Percentiles rank a stretch among this genome's conserved stretches.
Conservation (phyloP, 2,888 invertebrate species). For the Macroteleia sp. region DNA sequence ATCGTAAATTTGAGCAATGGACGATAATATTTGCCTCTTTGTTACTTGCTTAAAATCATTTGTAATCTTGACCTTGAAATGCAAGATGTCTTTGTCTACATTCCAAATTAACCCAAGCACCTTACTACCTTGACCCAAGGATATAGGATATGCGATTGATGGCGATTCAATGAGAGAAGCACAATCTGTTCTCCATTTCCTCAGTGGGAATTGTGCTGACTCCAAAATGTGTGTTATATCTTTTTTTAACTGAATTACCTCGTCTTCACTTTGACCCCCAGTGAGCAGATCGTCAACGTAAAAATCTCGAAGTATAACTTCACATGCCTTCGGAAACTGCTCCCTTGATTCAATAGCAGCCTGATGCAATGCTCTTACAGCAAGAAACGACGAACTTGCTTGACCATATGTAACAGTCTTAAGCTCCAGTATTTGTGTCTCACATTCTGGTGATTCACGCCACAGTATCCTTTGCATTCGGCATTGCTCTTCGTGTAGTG, state of each 20-base stretch:
- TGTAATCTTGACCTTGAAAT: neutral
- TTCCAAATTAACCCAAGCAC: conserved; percentile 12
- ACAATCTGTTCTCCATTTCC: conserved; percentile 37
- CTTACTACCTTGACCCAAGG: neutral
- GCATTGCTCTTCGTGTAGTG: neutral
- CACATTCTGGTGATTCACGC: neutral
- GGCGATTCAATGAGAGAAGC: neutral
- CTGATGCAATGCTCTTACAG: conserved; percentile 64
- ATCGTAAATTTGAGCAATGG: neutral
- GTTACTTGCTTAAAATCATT: neutral
- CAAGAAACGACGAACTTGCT: conserved; percentile 66
- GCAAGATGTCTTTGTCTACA: neutral
- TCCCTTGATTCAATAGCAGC: conserved; percentile 51
- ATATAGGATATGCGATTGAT: neutral
- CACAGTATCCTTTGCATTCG: neutral
- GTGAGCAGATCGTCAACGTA: conserved; percentile 53
- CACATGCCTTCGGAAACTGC: conserved; percentile 52
- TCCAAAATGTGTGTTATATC: conserved; percentile 24
- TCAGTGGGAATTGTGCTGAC: conserved; percentile 24
- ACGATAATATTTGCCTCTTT: neutral
- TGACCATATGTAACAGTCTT: conserved; percentile 69
- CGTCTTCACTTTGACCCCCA: conserved; percentile 24
- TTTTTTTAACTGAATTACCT: conserved; percentile 11
- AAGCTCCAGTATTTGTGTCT: conserved; percentile 28
- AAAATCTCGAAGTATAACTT: conserved; percentile 35